These are phyloP conservation scores for Bergia sp. DNA, from an alignment of 92 coral and sea anemone species.

Conservation along the genomic window DNA sequence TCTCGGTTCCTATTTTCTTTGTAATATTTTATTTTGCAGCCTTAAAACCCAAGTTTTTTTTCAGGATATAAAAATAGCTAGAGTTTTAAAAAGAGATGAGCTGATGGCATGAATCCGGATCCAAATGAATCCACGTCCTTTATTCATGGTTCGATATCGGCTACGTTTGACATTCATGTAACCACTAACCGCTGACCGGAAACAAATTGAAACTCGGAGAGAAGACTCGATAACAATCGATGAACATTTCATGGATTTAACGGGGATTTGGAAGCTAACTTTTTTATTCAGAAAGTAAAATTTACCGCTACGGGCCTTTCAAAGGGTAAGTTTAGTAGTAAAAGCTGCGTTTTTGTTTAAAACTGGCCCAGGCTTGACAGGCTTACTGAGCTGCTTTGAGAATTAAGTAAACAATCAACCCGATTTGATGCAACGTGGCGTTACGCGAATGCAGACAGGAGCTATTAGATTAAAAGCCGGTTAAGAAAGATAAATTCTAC, in stretches of 20 bases:
- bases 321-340: neutral
- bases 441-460: neutral
- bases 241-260: too few relatives aligned
- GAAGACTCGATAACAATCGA: too few relatives aligned
- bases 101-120: too few relatives aligned
- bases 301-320: neutral
- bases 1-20: too few relatives aligned
- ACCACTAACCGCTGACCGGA: conserved; percentile 38
- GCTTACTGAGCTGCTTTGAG: neutral
- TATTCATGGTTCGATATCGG: neutral
- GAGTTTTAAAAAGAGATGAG: too few relatives aligned
- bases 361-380: neutral
- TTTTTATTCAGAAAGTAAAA: neutral
- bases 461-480: neutral
- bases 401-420: neutral
- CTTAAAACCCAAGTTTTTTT: neutral
- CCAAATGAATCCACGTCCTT: neutral
- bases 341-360: neutral
- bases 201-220: neutral
- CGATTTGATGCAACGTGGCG: neutral
- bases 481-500: too few relatives aligned
- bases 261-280: neutral
- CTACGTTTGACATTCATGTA: neutral
- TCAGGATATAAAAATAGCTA: too few relatives aligned
- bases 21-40: too few relatives aligned